Conservation (phyloP, 30 jellyfish, hydroid and myxozoan genomes). For the Rhopilema esculentum region DNA sequence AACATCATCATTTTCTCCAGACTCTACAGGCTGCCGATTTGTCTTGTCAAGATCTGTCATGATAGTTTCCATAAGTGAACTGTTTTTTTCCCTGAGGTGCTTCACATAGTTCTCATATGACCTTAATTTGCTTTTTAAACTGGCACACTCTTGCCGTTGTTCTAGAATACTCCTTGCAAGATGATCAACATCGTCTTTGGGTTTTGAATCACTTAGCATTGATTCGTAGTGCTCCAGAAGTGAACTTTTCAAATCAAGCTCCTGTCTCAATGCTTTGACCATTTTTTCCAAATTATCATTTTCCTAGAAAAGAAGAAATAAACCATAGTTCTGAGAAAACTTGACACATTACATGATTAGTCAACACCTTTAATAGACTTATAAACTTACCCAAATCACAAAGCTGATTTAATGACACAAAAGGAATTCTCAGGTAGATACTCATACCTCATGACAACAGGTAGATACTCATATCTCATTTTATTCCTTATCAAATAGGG, state of each 20-base stretch:
- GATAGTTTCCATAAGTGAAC: conserved; percentile 35
- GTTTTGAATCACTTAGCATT: conserved; percentile 6
- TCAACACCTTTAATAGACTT: background rate
- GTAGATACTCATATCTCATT: no score
- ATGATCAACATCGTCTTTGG: conserved; percentile 16
- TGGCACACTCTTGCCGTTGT: conserved; percentile 47
- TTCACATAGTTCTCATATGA: conserved; percentile 45
- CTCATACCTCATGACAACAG: no score
- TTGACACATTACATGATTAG: background rate
- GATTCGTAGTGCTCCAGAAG: conserved; percentile 50
- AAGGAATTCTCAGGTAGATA: no score
- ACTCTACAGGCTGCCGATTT: conserved; percentile 42
- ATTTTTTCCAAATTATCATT: conserved; percentile 16
- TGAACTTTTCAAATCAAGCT: conserved; percentile 39
- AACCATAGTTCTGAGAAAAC: background rate
- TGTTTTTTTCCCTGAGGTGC: conserved; percentile 53
- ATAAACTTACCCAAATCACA: no score
- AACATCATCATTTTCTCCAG: conserved; percentile 27
- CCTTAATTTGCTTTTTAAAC: conserved; percentile 27
- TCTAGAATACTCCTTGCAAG: conserved; percentile 12
- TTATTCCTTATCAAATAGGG: no score
- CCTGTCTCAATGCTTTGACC: conserved; percentile 35
- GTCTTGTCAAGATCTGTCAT: conserved; percentile 46
- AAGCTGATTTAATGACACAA: no score
- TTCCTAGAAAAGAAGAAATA: conserved; percentile 6